Conservation (phyloP, 2,888 invertebrate species). For the Harmothoe impar region DNA sequence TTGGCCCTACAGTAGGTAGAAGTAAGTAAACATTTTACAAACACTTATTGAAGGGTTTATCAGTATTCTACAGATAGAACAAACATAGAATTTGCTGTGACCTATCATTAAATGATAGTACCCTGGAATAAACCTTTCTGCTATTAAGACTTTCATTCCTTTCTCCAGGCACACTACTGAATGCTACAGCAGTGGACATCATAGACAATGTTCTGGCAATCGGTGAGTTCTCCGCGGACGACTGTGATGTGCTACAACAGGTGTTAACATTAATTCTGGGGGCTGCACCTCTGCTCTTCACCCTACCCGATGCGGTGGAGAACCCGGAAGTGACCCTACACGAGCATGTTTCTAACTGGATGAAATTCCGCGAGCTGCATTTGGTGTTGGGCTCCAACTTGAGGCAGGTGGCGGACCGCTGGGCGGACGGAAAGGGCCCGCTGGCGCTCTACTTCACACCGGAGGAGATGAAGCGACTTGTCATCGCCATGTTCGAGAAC, state of each 20-base stretch:
- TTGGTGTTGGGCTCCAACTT: slow-evolving; percentile 66
- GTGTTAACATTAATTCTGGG: slow-evolving; percentile 64
- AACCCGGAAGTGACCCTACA: slow-evolving; percentile 67
- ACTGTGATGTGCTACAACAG: slow-evolving; percentile 68
- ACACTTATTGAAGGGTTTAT: too few relatives aligned
- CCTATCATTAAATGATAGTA: too few relatives aligned
- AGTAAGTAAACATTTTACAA: too few relatives aligned
- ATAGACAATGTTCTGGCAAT: slow-evolving; percentile 68
- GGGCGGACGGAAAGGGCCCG: slow-evolving; percentile 73
- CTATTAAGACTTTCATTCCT: not conserved
- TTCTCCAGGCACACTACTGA: slow-evolving; percentile 68
- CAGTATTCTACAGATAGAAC: too few relatives aligned
- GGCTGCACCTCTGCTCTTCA: slow-evolving; percentile 65
- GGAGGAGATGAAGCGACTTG: slow-evolving; percentile 68
- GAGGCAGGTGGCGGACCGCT: slow-evolving; percentile 70
- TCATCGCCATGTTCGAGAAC: slow-evolving; percentile 72
- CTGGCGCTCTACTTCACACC: slow-evolving; percentile 70
- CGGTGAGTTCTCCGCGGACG: slow-evolving; percentile 71
- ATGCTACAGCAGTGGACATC: slow-evolving; percentile 68
- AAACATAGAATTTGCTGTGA: too few relatives aligned
- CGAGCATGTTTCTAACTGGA: slow-evolving; percentile 70
- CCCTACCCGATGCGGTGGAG: slow-evolving; percentile 37
- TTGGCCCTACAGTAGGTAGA: too few relatives aligned
- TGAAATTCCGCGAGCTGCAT: slow-evolving; percentile 70
- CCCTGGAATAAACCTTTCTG: not conserved